Base-by-base conservation (phyloP, 2,113 vertebrate genomes). In the Myotis yumanensis region DNA sequence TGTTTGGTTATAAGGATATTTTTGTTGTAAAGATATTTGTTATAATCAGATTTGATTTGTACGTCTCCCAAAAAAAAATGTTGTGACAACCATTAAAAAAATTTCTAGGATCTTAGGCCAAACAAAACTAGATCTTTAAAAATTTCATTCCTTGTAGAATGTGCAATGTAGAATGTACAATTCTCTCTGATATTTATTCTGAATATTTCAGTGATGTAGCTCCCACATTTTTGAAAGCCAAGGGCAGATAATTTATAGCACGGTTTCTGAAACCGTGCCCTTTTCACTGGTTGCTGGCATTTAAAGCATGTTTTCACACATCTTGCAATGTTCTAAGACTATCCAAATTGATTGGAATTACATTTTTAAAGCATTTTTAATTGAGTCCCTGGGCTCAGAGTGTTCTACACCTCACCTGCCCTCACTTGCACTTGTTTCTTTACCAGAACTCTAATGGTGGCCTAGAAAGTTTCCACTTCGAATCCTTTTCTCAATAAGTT, bases 221-320 rank as follows among this genome's bases (percentile, higher is more conserved):
- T 22, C 66, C 68, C 11, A 62, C 1, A 4, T 92, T 94, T 75
- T 11, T 91, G 89, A 97, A 95, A 96, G 94, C 93, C 83, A 91
- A 96, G 95, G 84, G 92, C 92, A 91, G 43, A 72, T 81, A 95
- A 96, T 97, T 97, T 92, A 96, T 95, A 95, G 68, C 77, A 93
- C 28, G 30, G 80, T 91, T 97, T 95, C 91, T 95, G 89, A 96
- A 95, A 94, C 52, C 1, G 2, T 96, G 94, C 95, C 94, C 97
- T 97, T 96, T 96, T 96, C 95, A 86, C 37, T 95, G 75, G 95
- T 35, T 95, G 89, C 83, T 96, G 97, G 96, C 95, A 97, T 96
- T 97, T 96, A 93, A 94, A 95, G 46, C 40, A 95, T 90, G 80
- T 95, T 96, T 97, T 96, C 86, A 96, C 73, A 97, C 66, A 95